Percentiles rank a stretch among this genome's conserved stretches.
Conservation (phyloP, 1,140 invertebrate genomes). For the Agrypnia vestita region DNA sequence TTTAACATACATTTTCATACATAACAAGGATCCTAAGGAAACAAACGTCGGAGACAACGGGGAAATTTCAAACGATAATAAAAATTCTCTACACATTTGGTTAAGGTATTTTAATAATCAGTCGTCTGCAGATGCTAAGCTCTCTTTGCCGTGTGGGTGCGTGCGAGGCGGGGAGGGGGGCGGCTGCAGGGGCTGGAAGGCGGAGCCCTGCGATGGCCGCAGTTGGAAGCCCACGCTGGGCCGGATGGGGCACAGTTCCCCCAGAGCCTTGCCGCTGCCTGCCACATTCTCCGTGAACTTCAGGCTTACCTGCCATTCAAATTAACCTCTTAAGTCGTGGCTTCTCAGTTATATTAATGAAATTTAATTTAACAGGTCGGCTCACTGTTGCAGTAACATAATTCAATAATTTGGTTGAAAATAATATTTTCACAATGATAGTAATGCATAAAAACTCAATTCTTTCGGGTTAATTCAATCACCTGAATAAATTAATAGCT, state of each 20-base stretch:
- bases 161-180: conserved; percentile 63
- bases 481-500: too few species aligned
- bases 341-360: too few species aligned
- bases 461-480: too few species aligned
- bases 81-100: conserved; percentile 59
- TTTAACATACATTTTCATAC: conserved; percentile 57
- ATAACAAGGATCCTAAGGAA: conserved; percentile 53
- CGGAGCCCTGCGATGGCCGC: conserved; percentile 85
- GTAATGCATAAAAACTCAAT: too few species aligned
- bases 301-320: conserved; percentile 72
- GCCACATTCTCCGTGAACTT: conserved; percentile 77
- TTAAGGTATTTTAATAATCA: conserved; percentile 46
- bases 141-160: conserved; percentile 27
- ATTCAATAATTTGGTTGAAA: too few species aligned
- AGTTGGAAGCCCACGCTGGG: conserved; percentile 83
- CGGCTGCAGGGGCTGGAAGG: conserved; percentile 85
- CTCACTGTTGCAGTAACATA: too few species aligned
- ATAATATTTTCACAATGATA: too few species aligned
- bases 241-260: conserved; percentile 58
- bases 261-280: conserved; percentile 41
- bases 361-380: too few species aligned
- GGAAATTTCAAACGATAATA: conserved; percentile 52
- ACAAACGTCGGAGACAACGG: conserved; percentile 40
- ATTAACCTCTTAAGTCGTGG: too few species aligned
- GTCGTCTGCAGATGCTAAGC: conserved; percentile 47